phyloP scores from a whole-genome alignment of 2,888 invertebrate genomes.

The Conistra vaccinii region DNA sequence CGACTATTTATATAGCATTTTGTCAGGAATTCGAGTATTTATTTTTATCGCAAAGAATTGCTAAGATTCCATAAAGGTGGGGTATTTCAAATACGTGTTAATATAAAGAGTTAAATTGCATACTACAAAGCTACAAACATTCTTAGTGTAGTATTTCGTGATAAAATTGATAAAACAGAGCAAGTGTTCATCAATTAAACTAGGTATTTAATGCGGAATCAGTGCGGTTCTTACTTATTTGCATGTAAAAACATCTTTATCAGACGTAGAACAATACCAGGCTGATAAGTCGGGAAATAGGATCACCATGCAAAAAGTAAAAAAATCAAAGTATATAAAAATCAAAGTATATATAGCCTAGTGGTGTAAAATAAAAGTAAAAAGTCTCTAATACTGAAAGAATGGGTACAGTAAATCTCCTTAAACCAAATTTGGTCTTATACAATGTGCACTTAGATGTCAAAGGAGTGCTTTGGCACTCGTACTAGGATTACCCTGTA shows the following conservation, averaged over 20 bases:
- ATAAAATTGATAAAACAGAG: neutral
- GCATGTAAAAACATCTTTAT: neutral
- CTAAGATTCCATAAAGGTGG: neutral
- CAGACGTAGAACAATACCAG: neutral
- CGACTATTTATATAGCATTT: neutral
- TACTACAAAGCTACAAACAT: constrained; percentile 2
- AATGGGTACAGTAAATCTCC: too few relatives aligned
- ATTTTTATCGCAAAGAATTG: neutral
- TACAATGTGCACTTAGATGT: too few relatives aligned
- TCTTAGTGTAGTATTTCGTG: neutral
- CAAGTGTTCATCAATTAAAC: neutral
- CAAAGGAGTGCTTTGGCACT: too few relatives aligned
- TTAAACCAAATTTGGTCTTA: too few relatives aligned
- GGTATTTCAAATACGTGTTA: constrained; percentile 2
- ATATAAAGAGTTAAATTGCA: constrained; percentile 4
- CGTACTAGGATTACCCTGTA: too few relatives aligned
- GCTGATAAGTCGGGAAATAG: too few relatives aligned
- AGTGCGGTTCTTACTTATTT: neutral
- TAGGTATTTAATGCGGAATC: neutral
- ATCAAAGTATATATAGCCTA: too few relatives aligned
- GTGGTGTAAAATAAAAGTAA: too few relatives aligned
- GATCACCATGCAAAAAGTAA: neutral
- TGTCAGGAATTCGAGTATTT: neutral
- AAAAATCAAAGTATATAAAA: neutral
- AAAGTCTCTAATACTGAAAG: too few relatives aligned